Conservation (phyloP, 2,888 invertebrate genomes). For the Neoaliturus tenellus region DNA sequence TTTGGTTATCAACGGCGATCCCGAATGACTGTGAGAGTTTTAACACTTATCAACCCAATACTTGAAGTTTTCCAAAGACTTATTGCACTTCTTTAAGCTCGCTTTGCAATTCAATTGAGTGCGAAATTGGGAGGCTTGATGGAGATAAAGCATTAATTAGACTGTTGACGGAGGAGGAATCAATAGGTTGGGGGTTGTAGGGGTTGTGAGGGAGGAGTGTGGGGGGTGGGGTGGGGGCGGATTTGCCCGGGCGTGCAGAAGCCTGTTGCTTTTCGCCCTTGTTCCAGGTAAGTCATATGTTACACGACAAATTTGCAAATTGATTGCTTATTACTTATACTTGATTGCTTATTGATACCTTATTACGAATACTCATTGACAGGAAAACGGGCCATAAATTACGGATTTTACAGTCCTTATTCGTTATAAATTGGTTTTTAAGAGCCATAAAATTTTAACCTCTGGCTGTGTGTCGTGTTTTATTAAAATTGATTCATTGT, state of each 20-base stretch:
- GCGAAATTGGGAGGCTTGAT: conserved; percentile 9
- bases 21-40: too few relatives aligned
- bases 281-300: conserved; percentile 17
- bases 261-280: not conserved
- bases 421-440: too few relatives aligned
- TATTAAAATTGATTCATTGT: too few relatives aligned
- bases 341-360: too few relatives aligned
- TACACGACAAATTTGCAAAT: not conserved
- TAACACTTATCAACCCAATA: too few relatives aligned
- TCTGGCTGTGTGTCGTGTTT: too few relatives aligned
- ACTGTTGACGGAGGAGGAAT: conserved; percentile 10
- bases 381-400: too few relatives aligned
- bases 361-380: too few relatives aligned
- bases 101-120: not conserved
- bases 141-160: conserved; percentile 17
- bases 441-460: too few relatives aligned
- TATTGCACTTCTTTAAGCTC: not conserved
- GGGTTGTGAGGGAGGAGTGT: not conserved
- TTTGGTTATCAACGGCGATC: too few relatives aligned
- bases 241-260: conserved; percentile 12
- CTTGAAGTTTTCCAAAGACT: not conserved
- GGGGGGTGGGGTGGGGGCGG: not conserved
- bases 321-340: too few relatives aligned
- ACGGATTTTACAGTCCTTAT: too few relatives aligned
- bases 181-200: conserved; percentile 24